A percentile compares a stretch with the other conserved stretches of the same genome.
These are phyloP conservation scores for Stomorhina lunata DNA, from an alignment of 2,888 invertebrate species.

Conservation along the genomic window DNA sequence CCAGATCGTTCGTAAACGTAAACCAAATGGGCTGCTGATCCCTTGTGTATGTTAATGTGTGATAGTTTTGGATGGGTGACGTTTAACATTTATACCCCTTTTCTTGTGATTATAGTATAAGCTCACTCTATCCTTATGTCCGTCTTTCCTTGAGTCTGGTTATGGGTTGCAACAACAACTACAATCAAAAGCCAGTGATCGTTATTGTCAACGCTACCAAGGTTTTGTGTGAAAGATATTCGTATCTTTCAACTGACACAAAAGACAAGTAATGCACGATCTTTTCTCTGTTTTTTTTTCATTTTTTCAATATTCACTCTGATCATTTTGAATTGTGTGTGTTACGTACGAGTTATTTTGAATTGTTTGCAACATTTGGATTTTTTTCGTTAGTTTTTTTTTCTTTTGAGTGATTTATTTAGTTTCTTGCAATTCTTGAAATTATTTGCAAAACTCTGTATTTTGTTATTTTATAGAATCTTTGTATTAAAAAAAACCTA, in stretches of 20 bases:
- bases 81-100: slow-evolving; percentile 43
- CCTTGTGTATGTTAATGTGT: slow-evolving; percentile 16
- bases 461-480: slow-evolving; percentile 4
- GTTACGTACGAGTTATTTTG: slow-evolving; percentile 40
- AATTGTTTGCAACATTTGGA: slow-evolving; percentile 48
- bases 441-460: slow-evolving; percentile 70
- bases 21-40: not conserved
- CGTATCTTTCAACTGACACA: slow-evolving; percentile 71
- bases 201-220: slow-evolving; percentile 63
- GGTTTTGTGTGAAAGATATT: slow-evolving; percentile 63
- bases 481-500: slow-evolving; percentile 21
- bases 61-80: slow-evolving; percentile 33
- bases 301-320: too few species aligned
- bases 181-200: slow-evolving; percentile 54
- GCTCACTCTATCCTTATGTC: not conserved
- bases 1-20: slow-evolving; percentile 47
- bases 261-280: slow-evolving; percentile 77
- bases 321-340: slow-evolving; percentile 51
- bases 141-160: slow-evolving; percentile 1
- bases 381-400: slow-evolving; percentile 67
- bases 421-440: slow-evolving; percentile 76
- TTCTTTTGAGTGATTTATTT: slow-evolving; percentile 77
- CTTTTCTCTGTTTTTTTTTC: slow-evolving; percentile 32
- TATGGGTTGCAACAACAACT: slow-evolving; percentile 30
- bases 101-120: not conserved